A percentile compares a stretch with the other conserved stretches of the same genome.
phyloP scores from a whole-genome alignment of 1,140 invertebrate species.

The Meloidogyne hapla region DNA sequence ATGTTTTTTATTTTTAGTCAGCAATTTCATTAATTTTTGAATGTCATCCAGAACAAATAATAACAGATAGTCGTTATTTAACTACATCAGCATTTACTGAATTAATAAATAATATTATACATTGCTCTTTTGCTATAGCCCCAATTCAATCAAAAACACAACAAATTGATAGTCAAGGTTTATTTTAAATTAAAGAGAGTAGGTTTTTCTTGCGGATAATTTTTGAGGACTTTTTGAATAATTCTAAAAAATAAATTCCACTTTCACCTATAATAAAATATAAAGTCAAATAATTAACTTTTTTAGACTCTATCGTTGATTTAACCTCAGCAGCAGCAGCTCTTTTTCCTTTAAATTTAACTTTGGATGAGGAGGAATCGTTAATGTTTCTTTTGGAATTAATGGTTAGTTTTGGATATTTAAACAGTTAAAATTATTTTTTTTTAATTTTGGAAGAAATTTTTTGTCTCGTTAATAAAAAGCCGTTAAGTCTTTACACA shows the following conservation, averaged over 20 bases:
- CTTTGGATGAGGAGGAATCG: slow-evolving; percentile 71
- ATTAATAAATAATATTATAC: slow-evolving; percentile 69
- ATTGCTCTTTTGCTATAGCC: slow-evolving; percentile 59
- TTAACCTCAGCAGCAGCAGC: too few relatives aligned
- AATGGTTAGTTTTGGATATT: slow-evolving; percentile 65
- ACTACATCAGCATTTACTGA: slow-evolving; percentile 79
- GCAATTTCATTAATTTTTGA: slow-evolving; percentile 72
- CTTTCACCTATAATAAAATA: too few relatives aligned
- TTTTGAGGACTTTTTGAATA: too few relatives aligned
- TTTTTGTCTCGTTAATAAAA: too few relatives aligned
- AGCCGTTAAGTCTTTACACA: too few relatives aligned
- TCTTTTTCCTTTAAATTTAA: background rate
- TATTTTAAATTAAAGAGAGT: too few relatives aligned
- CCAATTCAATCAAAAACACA: slow-evolving; percentile 17
- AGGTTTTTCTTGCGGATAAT: too few relatives aligned
- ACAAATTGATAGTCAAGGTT: slow-evolving; percentile 25
- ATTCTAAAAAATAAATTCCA: too few relatives aligned
- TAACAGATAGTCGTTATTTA: slow-evolving; percentile 94
- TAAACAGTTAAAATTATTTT: too few relatives aligned
- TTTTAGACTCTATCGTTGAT: too few relatives aligned
- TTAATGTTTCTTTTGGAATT: slow-evolving; percentile 89
- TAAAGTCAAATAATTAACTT: too few relatives aligned
- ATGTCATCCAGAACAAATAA: slow-evolving; percentile 82
- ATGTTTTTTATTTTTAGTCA: slow-evolving; percentile 66
- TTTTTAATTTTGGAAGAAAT: too few relatives aligned